A percentile compares a stretch with the other conserved stretches of the same genome.
These are phyloP conservation scores for Carduelis carduelis DNA, from an alignment of 2,797 vertebrate species.

Conservation along the genomic window DNA sequence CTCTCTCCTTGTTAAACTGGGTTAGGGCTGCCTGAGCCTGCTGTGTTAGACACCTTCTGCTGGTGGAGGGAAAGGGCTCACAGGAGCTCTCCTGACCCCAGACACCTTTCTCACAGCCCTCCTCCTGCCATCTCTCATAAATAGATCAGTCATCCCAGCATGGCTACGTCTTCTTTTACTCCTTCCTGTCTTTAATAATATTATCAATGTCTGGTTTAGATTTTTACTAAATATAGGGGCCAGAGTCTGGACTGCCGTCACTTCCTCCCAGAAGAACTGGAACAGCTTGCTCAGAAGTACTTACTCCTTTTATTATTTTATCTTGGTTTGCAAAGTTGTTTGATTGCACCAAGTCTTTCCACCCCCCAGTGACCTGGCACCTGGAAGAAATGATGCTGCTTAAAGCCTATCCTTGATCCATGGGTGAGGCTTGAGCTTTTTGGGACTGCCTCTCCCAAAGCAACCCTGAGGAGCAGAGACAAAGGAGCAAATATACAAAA, in stretches of 20 bases:
- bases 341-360: not conserved
- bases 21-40: constrained; percentile 31
- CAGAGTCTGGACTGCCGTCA: not conserved
- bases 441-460: not conserved
- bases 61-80: not conserved
- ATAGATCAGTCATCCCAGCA: constrained; percentile 40
- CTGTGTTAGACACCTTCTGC: constrained; percentile 13
- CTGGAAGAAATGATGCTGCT: not conserved
- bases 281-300: not conserved
- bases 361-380: not conserved
- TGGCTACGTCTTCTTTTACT: constrained; percentile 20
- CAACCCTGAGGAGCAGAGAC: not conserved
- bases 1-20: constrained; percentile 44
- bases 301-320: constrained; percentile 13
- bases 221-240: constrained; percentile 67
- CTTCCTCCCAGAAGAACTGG: constrained; percentile 41
- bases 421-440: not conserved
- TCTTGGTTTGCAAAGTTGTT: constrained; percentile 20
- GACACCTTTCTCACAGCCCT: constrained; percentile 33
- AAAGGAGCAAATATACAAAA: not conserved
- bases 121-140: not conserved
- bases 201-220: constrained; percentile 69
- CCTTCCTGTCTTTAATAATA: constrained; percentile 67
- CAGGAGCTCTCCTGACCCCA: constrained; percentile 11
- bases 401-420: not conserved